Percentiles rank a stretch among this genome's conserved stretches.
phyloP scores from a whole-genome alignment of 2,888 invertebrate species.

The Acanthoscelides obtectus region DNA sequence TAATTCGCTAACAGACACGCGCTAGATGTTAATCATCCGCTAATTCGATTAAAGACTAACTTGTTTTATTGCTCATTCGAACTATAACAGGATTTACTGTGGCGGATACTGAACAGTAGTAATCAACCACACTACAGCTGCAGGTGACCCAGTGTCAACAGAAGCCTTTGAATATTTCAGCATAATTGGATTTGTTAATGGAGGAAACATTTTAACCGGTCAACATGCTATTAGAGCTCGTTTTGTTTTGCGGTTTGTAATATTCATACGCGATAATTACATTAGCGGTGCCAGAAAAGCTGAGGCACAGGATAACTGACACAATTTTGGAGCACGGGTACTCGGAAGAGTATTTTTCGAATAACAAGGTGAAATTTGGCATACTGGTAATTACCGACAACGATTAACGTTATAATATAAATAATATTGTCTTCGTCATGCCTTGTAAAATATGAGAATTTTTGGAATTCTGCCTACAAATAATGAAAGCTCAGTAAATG shows the following conservation, averaged over 20 bases:
- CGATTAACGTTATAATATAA: too few relatives aligned
- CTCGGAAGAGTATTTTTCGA: too few relatives aligned
- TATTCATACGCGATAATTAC: background rate
- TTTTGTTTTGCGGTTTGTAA: background rate
- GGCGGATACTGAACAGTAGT: too few relatives aligned
- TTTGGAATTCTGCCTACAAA: too few relatives aligned
- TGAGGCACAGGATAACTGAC: background rate
- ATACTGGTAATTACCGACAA: too few relatives aligned
- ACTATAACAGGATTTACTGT: too few relatives aligned
- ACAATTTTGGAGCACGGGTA: background rate
- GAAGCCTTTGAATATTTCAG: background rate
- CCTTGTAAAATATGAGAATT: too few relatives aligned
- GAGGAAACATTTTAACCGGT: background rate
- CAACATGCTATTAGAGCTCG: background rate
- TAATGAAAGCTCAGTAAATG: too few relatives aligned
- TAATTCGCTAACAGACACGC: background rate
- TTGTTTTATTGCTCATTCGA: background rate
- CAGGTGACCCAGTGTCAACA: background rate
- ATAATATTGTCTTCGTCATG: too few relatives aligned
- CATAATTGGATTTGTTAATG: background rate
- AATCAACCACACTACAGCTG: background rate
- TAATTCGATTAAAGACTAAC: background rate
- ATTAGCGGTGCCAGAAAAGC: background rate
- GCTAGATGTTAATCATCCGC: background rate
- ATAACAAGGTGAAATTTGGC: too few relatives aligned